Base-by-base conservation (phyloP, 1,140 invertebrate genomes). In the Maconellicoccus hirsutus region DNA sequence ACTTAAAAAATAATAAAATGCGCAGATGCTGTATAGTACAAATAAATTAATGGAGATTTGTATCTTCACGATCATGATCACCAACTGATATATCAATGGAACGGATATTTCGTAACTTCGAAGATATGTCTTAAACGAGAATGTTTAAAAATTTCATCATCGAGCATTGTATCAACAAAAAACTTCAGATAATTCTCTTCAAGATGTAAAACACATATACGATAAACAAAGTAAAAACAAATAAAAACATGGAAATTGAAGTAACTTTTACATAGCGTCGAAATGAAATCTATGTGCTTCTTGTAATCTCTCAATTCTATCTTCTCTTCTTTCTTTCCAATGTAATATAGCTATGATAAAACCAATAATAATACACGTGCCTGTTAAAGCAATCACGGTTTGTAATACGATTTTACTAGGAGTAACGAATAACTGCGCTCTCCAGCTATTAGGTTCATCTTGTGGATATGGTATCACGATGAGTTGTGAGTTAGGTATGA, bases 401-500 rank as follows among this genome's bases (percentile, higher is more conserved):
- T 95, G 86, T 1, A 96, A 79, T 77, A 98, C 96, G 19, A 96
- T 81, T 79, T 94, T 92, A 79, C 93, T 96, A 0, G 96, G 96
- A 0, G 96, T 98, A 0, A 98, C 90, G 82, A 97, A 99, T 4
- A 99, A 80, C 78, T 96, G 92, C 22, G 88, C 92, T 74, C 88
- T 89, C 97, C 97, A 99, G 76, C 86, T 84, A 7, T 81, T 84
- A 6, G 93, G 89, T 63, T 91, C 82, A 73, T 85, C 80, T 1
- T 87, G 82, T 7, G 94, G 94, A 78, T 87, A 87, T 3, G 96
- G 96, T 73, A 98, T 93, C 0, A 98, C 88, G 21, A 98, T 89
- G 79, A 99, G 91, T 80, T 98, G 96, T 0, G 96, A 98, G 79
- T 98, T 99, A 33, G 92, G 96, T 77, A 99, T 98, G 38, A 98